Percentiles rank a stretch among this genome's conserved stretches.
These are phyloP conservation scores for Amphiprion ocellaris DNA, from an alignment of 2,113 vertebrate genomes.

Conservation along the genomic window DNA sequence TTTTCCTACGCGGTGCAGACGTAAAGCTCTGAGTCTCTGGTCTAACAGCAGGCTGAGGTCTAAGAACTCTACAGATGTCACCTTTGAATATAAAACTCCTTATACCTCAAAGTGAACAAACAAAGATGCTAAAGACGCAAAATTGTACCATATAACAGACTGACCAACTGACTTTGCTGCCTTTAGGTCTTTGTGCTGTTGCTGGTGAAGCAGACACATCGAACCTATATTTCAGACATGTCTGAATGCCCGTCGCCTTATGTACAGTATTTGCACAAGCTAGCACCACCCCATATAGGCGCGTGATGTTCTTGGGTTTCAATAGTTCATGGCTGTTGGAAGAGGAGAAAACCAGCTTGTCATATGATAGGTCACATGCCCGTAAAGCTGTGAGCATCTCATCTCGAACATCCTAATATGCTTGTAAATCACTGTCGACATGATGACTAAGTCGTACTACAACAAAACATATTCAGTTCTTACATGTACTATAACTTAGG, in stretches of 20 bases:
- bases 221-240: not conserved
- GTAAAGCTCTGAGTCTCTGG: not conserved
- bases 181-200: not conserved
- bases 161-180: not conserved
- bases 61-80: not conserved
- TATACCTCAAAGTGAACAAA: constrained; percentile 16
- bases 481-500: not conserved
- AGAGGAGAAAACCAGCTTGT: constrained; percentile 62
- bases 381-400: constrained; percentile 68
- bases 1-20: not conserved
- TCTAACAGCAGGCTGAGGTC: not conserved
- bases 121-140: not conserved
- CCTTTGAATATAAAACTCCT: constrained; percentile 1
- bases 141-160: not conserved
- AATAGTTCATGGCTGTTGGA: constrained; percentile 35
- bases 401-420: constrained; percentile 56
- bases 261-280: constrained; percentile 36
- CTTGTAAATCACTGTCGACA: constrained; percentile 66
- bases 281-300: constrained; percentile 21
- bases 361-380: constrained; percentile 73
- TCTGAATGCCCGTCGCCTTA: constrained; percentile 7
- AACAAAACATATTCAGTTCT: not conserved
- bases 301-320: constrained; percentile 57
- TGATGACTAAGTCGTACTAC: not conserved
- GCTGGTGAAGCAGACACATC: not conserved